Base-by-base conservation (phyloP, 2,888 invertebrate genomes). In the Rotaria macrura region DNA sequence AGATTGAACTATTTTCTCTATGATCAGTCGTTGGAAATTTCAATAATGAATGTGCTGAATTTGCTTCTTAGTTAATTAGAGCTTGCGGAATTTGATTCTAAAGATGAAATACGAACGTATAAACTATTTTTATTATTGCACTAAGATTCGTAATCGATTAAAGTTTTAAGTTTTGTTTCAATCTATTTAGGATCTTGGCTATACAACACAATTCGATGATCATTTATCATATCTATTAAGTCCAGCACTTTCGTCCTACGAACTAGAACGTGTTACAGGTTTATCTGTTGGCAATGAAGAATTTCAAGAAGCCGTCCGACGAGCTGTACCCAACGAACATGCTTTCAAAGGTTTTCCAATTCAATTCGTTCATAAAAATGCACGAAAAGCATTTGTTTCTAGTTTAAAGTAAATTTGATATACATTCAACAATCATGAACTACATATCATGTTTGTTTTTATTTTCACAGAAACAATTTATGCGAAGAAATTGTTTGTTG, bases 341-440 rank as follows among this genome's bases (percentile, higher is more conserved):
- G 91, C 91, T 23, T 91, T 91, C 87, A 91, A 91, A 87, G 91
- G 85, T n/a, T 87, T 87, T 85, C 91, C 91, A 9, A 89, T 90
- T 54, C 91, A 91, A 88, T 90, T 91, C 87, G 89, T 89, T n/a
- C 91, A 91, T 87, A 88, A 89, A 83, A 90, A 91, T 88, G 89
- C 90, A 20, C 87, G 89, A 72, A 89, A 89, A 86, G 88, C 89
- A 17, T 90, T 91, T 87, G 87, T 89, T 54, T 89, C 89, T 25
- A 89, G 90, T 87, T 88, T 91, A 14, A 90, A 89, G 90, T 91
- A 88, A 72, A 17, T 17, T 49, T 49, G 2, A 17, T 3, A 9
- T 47, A 49, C 17, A 49, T 49, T 49, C 17, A 3, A 49, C 14
- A 17, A 49, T 49, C 14, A 49, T 49, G n/a, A n/a, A n/a, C n/a